Base-by-base conservation (phyloP, 2,113 vertebrate genomes). In the Todiramphus chloris region DNA sequence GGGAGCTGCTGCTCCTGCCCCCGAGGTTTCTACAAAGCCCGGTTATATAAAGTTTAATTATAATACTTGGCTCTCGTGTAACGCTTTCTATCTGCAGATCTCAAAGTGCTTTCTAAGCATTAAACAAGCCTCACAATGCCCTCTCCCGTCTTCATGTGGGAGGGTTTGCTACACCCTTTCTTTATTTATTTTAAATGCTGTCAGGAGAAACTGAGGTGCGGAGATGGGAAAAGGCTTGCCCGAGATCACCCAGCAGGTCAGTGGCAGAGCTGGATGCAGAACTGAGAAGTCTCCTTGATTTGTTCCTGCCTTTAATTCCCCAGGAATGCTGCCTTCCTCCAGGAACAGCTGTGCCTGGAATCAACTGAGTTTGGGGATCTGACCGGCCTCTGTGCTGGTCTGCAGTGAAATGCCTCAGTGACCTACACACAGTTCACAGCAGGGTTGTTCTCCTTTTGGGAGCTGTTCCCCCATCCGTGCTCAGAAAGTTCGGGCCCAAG, bases 51-150 rank as follows among this genome's bases (percentile, higher is more conserved):
- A 96, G 94, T 97, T 97, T 93, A 94, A 96, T 97, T 91, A 96
- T 59, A 94, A 96, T 93, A 93, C 72, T 94, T 97, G 95, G 95
- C 95, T 95, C 94, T 94, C 73, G 59, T 25, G 68, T 93, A 72
- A 68, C 25, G 48, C 88, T 96, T 92, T 94, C 89, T 95, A 96
- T 95, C 94, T 95, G 80, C 84, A 96, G 83, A 93, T 97, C 94
- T 96, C 58, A 88, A 92, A 96, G 93, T 96, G 95, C 94, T 97
- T 97, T 95, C 96, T 96, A 97, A 97, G 93, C 96, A 96, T 94
- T 96, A 96, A 94, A 91, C 96, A 93, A 94, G 91, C 94, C 95
- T 96, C 92, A 70, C 94, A 79, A 95, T 94, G 91, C 90, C 92
- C 83, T 97, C 94, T 95, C 91, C 76, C 31, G 69, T 88, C 76